These are phyloP conservation scores for Venustoraphidia nigricollis DNA, from an alignment of 2,888 invertebrate species.

Conservation along the genomic window DNA sequence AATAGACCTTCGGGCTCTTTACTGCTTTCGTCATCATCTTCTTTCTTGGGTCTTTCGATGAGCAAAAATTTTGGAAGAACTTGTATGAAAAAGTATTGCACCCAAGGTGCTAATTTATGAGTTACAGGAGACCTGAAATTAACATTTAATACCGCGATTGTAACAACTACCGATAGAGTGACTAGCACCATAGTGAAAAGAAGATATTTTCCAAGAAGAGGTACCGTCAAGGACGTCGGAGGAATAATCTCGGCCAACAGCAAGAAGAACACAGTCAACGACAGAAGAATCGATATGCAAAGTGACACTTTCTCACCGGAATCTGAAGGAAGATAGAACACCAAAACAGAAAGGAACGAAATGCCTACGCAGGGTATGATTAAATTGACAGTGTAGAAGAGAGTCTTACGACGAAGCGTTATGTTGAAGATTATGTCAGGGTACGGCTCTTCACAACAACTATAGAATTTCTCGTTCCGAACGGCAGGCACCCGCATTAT, in stretches of 20 bases:
- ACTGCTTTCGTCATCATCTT: conserved; percentile 41
- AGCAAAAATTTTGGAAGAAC: conserved; percentile 73
- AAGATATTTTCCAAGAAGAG: conserved; percentile 80
- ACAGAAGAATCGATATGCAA: conserved; percentile 84
- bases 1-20: conserved; percentile 44
- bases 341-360: conserved; percentile 89
- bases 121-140: conserved; percentile 87
- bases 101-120: conserved; percentile 86
- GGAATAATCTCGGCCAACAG: conserved; percentile 89
- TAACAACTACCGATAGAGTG: conserved; percentile 82
- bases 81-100: conserved; percentile 71
- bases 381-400: conserved; percentile 94
- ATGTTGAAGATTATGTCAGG: conserved; percentile 97
- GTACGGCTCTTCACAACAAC: conserved; percentile 93
- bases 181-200: conserved; percentile 91
- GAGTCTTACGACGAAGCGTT: conserved; percentile 82
- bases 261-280: conserved; percentile 87
- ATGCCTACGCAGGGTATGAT: conserved; percentile 96
- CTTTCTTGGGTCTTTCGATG: conserved; percentile 77
- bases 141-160: conserved; percentile 85
- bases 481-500: conserved; percentile 85
- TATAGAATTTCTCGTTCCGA: conserved; percentile 84
- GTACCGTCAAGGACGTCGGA: conserved; percentile 83
- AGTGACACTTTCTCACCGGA: conserved; percentile 96
- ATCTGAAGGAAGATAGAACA: conserved; percentile 95